These are phyloP conservation scores for Scaptomyza polygonia DNA, from an alignment of 2,888 invertebrate genomes.

Conservation along the genomic window DNA sequence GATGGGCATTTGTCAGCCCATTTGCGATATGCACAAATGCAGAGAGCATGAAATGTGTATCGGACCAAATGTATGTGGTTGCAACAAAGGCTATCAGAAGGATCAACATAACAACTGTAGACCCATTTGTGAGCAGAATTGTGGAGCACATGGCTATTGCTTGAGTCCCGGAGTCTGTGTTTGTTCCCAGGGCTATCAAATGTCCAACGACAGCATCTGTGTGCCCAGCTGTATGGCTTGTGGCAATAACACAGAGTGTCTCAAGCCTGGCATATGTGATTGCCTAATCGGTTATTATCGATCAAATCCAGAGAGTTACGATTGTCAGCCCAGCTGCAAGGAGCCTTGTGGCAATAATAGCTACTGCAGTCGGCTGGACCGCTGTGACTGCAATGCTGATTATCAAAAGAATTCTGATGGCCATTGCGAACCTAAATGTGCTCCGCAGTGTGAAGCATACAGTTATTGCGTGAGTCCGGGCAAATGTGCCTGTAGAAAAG, in stretches of 20 bases:
- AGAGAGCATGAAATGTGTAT: no score
- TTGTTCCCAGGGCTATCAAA: not conserved
- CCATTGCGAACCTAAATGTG: slow-evolving; percentile 29
- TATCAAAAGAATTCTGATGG: not conserved
- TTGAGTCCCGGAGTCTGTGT: not conserved
- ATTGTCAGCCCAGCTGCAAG: slow-evolving; percentile 20
- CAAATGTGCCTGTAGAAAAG: slow-evolving; percentile 23
- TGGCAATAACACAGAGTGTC: slow-evolving; percentile 74
- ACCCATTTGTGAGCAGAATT: not conserved
- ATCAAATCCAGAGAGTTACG: not conserved
- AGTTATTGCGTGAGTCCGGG: slow-evolving; percentile 30
- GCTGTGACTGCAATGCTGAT: slow-evolving; percentile 17
- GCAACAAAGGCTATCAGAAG: slow-evolving; percentile 8
- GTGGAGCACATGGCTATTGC: slow-evolving; percentile 4
- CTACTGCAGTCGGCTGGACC: slow-evolving; percentile 4
- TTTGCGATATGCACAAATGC: no score
- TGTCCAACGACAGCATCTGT: not conserved
- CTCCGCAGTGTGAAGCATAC: slow-evolving; percentile 21
- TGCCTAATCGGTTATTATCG: slow-evolving; percentile 35
- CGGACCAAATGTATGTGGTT: no score
- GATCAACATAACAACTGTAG: not conserved
- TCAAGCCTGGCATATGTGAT: slow-evolving; percentile 70
- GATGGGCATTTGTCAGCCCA: no score
- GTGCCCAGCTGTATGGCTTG: slow-evolving; percentile 39
- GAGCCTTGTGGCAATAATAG: not conserved